Percentiles rank a stretch among this genome's conserved stretches.
These are phyloP conservation scores for Cisticola juncidis DNA, from an alignment of 2,113 vertebrate genomes.

Conservation along the genomic window DNA sequence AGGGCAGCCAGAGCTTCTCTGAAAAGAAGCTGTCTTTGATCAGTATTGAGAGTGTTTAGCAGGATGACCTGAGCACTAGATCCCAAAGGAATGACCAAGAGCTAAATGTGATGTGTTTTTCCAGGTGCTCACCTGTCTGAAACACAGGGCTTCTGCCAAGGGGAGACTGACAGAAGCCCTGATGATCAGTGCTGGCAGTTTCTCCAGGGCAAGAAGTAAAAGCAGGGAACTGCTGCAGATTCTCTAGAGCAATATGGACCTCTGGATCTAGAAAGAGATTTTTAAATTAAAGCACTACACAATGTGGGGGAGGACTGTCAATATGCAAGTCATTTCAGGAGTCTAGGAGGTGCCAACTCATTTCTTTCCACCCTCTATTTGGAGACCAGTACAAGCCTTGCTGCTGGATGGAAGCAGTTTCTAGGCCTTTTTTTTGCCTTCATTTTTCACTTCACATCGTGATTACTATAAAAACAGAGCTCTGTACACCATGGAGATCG, in stretches of 20 bases:
- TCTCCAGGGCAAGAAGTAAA: slow-evolving; percentile 80
- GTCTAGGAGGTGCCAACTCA: slow-evolving; percentile 3
- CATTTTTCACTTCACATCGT: neutral
- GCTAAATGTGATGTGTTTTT: neutral
- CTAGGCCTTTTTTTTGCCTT: neutral
- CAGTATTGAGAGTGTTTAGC: neutral
- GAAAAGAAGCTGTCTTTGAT: neutral
- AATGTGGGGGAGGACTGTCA: neutral
- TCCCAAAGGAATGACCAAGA: neutral
- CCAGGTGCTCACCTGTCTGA: slow-evolving; percentile 69
- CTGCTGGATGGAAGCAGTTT: neutral
- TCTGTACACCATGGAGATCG: neutral
- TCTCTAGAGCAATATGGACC: slow-evolving; percentile 95
- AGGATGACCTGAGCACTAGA: neutral
- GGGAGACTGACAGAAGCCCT: slow-evolving; percentile 67
- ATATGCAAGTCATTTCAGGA: slow-evolving; percentile 19
- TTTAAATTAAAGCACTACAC: slow-evolving; percentile 35
- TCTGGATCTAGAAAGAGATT: slow-evolving; percentile 85
- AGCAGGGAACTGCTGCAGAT: slow-evolving; percentile 96
- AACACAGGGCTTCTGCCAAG: slow-evolving; percentile 72
- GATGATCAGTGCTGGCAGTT: slow-evolving; percentile 75
- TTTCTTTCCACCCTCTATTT: neutral
- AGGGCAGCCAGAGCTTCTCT: neutral
- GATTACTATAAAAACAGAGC: neutral
- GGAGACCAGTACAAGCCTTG: neutral